A percentile compares a stretch with the other conserved stretches of the same genome.
These are phyloP conservation scores for Melanophora roralis DNA, from an alignment of 2,888 invertebrate genomes.

Conservation along the genomic window DNA sequence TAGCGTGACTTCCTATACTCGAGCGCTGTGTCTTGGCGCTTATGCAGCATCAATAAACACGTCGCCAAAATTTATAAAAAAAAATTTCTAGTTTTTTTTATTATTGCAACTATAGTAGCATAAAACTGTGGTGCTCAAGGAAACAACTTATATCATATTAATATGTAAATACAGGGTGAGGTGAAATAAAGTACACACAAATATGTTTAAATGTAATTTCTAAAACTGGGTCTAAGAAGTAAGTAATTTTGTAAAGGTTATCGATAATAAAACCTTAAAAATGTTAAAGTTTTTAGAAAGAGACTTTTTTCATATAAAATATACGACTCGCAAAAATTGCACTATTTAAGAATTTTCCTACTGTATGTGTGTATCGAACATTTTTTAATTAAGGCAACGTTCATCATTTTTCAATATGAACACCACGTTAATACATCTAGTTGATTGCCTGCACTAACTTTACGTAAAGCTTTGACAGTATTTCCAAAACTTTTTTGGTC, in stretches of 20 bases:
- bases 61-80: slow-evolving; percentile 55
- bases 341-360: background rate
- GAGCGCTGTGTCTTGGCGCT: background rate
- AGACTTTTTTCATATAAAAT: too few relatives aligned
- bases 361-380: slow-evolving; percentile 16
- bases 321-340: too few relatives aligned
- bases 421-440: background rate
- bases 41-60: slow-evolving; percentile 56
- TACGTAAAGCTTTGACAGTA: background rate
- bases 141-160: background rate
- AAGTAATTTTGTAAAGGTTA: too few relatives aligned
- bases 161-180: background rate
- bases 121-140: background rate
- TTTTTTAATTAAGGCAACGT: slow-evolving; percentile 56
- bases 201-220: too few relatives aligned
- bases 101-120: background rate
- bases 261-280: too few relatives aligned
- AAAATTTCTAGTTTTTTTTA: slow-evolving; percentile 1
- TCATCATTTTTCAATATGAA: slow-evolving; percentile 28
- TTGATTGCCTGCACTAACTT: slow-evolving; percentile 2
- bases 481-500: too few relatives aligned
- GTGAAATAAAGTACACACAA: background rate
- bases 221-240: too few relatives aligned
- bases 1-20: background rate
- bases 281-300: too few relatives aligned